Evolutionary conservation across 2,113 vertebrate genomes (phyloP), one percentile per base, ranked within the genome.

Genomic region (Tor tambroides): DNA sequence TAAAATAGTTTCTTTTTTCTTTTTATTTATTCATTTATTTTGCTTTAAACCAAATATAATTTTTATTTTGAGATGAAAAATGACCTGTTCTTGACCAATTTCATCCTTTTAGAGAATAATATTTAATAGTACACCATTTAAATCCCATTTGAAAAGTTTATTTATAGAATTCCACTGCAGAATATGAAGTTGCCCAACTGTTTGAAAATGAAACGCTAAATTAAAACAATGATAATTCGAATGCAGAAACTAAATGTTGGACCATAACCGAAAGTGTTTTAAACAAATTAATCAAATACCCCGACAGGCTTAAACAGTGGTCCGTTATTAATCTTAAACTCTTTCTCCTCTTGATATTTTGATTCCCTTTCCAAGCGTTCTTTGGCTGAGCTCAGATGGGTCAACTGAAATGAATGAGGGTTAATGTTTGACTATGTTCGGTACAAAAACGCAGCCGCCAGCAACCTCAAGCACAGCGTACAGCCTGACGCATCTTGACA

Each of bases 81-180:
- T 46, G 10, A 46, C 43, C 11, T 46, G 43, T 46, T 46, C 10
- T 12, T 46, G 43, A 46, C 43, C 43, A 46, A 46, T 46, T 46
- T 12, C 0, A 30, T 1, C 26, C 75, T 79, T 54, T 23, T 23
- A 35, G 30, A 11, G 28, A 80, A 80, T 10, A 80, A 56, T 23
- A 80, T 35, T 23, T 14, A 79, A 56, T 56, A 56, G n/a, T 10
- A 77, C 19, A 59, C 51, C 35, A 35, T 35, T 59, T 23, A 59
- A 38, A 15, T 56, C 49, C 49, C 49, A 35, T 83, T 75, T 72
- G 88, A 88, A 85, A 80, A 51, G 76, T 78, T 32, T 93, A 92
- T 92, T 93, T 89, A 89, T 88, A 91, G 89, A 84, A 88, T 86
- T 83, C 82, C 76, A 78, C 71, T 65, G 46, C 77, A 86, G 65